Evolutionary conservation across 2,797 vertebrate species (phyloP).

Genomic region (Haliaeetus albicilla): DNA sequence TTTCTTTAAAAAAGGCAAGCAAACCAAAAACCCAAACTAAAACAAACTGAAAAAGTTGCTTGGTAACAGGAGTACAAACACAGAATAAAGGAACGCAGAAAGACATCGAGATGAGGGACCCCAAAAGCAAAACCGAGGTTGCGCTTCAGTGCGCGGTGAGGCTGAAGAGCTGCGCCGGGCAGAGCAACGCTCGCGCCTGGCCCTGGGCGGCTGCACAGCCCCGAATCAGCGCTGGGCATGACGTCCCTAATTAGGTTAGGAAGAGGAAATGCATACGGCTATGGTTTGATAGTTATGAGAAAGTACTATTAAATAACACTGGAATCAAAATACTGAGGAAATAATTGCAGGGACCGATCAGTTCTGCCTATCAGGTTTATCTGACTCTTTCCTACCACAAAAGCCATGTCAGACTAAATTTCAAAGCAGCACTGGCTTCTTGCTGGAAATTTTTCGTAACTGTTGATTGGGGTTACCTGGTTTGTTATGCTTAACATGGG

Average conservation of each 20-base stretch:
- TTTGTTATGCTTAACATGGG: neutral
- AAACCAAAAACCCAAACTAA: neutral
- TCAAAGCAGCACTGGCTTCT: neutral
- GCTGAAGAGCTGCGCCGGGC: neutral
- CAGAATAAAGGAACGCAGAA: neutral
- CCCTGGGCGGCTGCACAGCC: neutral
- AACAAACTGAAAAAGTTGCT: neutral
- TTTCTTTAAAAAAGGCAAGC: neutral
- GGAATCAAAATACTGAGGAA: neutral
- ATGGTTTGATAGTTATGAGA: neutral
- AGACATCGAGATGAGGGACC: neutral
- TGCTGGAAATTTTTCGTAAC: neutral
- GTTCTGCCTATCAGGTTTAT: neutral
- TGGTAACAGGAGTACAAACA: neutral
- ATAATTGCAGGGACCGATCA: neutral
- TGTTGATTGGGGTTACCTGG: neutral
- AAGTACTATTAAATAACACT: neutral
- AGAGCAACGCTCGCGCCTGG: neutral
- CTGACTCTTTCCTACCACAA: neutral
- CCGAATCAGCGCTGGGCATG: neutral
- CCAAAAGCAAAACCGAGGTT: neutral
- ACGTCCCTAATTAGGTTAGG: neutral
- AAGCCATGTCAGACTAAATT: neutral
- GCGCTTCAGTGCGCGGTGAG: accelerated
- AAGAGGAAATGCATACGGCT: neutral